phyloP scores from a whole-genome alignment of 2,888 invertebrate genomes.

The Schrankia costaestrigalis region DNA sequence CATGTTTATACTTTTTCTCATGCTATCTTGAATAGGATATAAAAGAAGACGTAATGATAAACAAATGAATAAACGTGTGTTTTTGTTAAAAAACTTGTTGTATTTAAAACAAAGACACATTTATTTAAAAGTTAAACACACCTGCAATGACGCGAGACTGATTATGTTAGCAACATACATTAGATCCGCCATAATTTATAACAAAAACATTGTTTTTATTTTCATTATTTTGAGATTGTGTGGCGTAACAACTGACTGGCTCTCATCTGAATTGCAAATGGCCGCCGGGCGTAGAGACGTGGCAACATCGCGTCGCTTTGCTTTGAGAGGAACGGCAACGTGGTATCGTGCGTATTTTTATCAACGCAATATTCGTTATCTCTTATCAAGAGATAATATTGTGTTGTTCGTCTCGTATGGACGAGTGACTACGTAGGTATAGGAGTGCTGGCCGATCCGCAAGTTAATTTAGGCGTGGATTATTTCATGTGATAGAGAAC shows the following conservation, averaged over 20 bases:
- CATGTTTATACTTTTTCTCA: too few relatives aligned
- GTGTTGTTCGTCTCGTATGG: constrained; percentile 27
- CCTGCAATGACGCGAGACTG: constrained; percentile 38
- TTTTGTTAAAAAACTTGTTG: too few relatives aligned
- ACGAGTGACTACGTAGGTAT: constrained; percentile 5
- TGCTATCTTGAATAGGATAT: too few relatives aligned
- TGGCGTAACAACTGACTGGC: constrained; percentile 56
- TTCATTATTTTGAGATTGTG: too few relatives aligned
- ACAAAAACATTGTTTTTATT: constrained; percentile 68
- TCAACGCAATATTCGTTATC: constrained; percentile 56
- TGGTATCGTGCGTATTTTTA: constrained; percentile 66
- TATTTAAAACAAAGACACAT: too few relatives aligned
- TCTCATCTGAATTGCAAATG: constrained; percentile 71
- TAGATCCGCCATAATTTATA: constrained; percentile 43
- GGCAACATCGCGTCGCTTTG: constrained; percentile 63
- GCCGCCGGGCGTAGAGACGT: constrained; percentile 43
- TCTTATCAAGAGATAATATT: constrained; percentile 48
- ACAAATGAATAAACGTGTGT: too few relatives aligned
- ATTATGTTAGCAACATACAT: constrained; percentile 42
- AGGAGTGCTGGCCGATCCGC: constrained; percentile 7
- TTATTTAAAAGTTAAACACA: constrained; percentile 18
- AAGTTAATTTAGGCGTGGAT: background rate
- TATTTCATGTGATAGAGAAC: too few relatives aligned
- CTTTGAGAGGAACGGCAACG: constrained; percentile 44
- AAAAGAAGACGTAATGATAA: too few relatives aligned